phyloP scores from a whole-genome alignment of 2,888 invertebrate species.

The Omphaloscelis lunosa region DNA sequence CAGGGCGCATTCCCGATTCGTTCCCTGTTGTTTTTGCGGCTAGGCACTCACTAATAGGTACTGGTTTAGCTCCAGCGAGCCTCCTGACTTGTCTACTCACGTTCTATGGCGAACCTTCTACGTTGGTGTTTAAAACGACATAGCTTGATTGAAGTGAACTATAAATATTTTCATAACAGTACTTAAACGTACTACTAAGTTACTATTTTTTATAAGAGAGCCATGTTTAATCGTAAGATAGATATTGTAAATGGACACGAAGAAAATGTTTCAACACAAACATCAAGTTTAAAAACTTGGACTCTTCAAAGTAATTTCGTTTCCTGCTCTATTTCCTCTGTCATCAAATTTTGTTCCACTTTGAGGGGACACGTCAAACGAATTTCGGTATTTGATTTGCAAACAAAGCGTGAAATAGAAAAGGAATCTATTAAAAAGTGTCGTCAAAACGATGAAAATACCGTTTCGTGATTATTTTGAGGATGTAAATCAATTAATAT shows the following conservation, averaged over 20 bases:
- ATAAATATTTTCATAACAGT: slow-evolving; percentile 62
- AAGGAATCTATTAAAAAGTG: neutral
- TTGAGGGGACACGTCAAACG: slow-evolving; percentile 4
- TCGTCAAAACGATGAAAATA: neutral
- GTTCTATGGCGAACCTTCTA: slow-evolving; percentile 64
- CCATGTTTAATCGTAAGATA: slow-evolving; percentile 1
- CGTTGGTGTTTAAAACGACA: slow-evolving; percentile 62
- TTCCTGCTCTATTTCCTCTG: slow-evolving; percentile 25
- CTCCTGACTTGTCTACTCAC: slow-evolving; percentile 69
- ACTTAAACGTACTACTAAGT: slow-evolving; percentile 29
- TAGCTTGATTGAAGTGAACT: slow-evolving; percentile 56
- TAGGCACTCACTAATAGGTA: slow-evolving; percentile 88
- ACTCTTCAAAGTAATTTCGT: slow-evolving; percentile 7
- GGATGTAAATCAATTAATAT: slow-evolving; percentile 2
- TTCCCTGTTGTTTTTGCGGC: slow-evolving; percentile 90
- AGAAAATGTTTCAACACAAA: neutral
- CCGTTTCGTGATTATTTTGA: neutral
- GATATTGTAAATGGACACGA: neutral
- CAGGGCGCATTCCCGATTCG: slow-evolving; percentile 90
- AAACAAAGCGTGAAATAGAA: slow-evolving; percentile 32
- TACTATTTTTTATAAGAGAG: slow-evolving; percentile 16
- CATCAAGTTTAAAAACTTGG: neutral
- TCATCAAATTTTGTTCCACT: slow-evolving; percentile 23
- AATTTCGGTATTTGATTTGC: slow-evolving; percentile 20
- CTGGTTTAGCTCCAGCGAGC: slow-evolving; percentile 81